Percentiles rank a stretch among this genome's conserved stretches.
Evolutionary conservation across 2,113 vertebrate genomes (phyloP).

Genomic region (Leiothrix lutea): DNA sequence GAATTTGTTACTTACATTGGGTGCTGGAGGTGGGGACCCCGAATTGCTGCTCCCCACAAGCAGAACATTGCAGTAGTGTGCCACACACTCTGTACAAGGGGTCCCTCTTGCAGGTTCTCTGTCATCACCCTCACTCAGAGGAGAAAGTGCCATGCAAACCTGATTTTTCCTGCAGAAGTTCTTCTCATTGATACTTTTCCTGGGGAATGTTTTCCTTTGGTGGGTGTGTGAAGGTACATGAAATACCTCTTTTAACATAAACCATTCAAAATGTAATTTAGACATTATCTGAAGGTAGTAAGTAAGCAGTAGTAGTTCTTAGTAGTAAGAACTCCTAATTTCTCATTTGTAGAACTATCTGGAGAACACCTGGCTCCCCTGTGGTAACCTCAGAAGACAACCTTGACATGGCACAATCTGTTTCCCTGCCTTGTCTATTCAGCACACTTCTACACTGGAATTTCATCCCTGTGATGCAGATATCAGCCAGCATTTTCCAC

Average conservation of each 20-base stretch:
- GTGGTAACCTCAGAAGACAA: background rate
- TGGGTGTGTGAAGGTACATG: background rate
- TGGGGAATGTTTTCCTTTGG: background rate
- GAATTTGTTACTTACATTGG: background rate
- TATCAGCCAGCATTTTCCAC: background rate
- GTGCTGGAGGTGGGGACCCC: background rate
- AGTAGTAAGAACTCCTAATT: background rate
- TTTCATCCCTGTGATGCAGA: background rate
- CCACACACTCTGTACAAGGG: background rate
- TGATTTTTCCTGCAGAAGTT: background rate
- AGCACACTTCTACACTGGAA: background rate
- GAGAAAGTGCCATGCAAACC: rapidly evolving
- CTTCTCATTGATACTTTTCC: background rate
- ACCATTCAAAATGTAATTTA: background rate
- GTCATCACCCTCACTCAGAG: background rate
- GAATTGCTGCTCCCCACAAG: background rate
- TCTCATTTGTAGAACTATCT: background rate
- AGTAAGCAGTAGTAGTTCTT: background rate
- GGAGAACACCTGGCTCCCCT: background rate
- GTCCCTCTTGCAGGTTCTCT: background rate
- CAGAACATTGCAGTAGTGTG: rapidly evolving
- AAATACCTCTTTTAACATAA: background rate
- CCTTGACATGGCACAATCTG: background rate
- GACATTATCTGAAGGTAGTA: background rate
- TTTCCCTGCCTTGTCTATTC: background rate